A percentile compares a stretch with the other conserved stretches of the same genome.
These are phyloP conservation scores for Gavia stellata DNA, from an alignment of 2,113 vertebrate genomes.

Conservation along the genomic window DNA sequence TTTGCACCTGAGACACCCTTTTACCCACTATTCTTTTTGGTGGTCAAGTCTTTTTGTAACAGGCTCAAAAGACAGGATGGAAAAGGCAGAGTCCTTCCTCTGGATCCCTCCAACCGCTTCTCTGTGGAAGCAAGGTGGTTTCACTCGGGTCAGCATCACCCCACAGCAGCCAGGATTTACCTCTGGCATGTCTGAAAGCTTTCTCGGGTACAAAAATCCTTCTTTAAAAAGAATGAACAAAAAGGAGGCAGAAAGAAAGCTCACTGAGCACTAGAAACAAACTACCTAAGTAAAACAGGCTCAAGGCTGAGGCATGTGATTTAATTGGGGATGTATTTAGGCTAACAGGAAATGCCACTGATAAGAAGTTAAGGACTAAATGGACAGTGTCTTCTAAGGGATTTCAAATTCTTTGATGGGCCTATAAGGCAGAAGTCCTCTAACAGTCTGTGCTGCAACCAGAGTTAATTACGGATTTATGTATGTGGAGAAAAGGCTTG, in stretches of 20 bases:
- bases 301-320: slow-evolving; percentile 16
- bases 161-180: not conserved
- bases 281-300: not conserved
- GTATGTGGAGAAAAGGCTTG: not conserved
- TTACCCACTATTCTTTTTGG: not conserved
- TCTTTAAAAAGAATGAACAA: not conserved
- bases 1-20: not conserved
- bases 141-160: not conserved
- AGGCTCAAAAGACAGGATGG: not conserved
- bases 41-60: not conserved
- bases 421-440: not conserved
- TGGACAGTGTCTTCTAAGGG: not conserved
- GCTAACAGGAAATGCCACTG: slow-evolving; percentile 40
- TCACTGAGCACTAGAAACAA: not conserved
- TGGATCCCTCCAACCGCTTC: not conserved
- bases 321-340: slow-evolving; percentile 40
- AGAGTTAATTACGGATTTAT: slow-evolving; percentile 36
- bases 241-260: not conserved
- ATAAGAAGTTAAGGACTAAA: slow-evolving; percentile 56
- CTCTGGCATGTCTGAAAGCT: not conserved
- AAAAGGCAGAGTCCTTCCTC: not conserved
- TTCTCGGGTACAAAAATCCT: not conserved
- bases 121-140: not conserved
- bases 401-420: slow-evolving; percentile 38
- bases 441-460: not conserved